Evolutionary conservation across 2,113 vertebrate genomes (phyloP), one percentile per base, ranked within the genome.

Genomic region (Sorex fumeus): DNA sequence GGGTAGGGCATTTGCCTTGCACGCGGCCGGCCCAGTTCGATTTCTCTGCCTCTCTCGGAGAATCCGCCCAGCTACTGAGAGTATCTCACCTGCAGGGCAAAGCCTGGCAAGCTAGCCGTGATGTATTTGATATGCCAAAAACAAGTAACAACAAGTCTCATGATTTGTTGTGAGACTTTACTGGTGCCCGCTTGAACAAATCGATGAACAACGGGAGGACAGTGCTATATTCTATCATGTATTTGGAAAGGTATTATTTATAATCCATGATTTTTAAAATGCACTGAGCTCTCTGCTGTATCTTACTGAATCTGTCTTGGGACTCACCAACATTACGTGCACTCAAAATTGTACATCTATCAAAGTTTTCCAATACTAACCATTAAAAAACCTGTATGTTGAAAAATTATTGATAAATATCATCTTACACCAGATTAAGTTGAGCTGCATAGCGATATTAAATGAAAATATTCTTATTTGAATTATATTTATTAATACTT

Each of bases 171-270:
- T n/a, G n/a, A n/a, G n/a, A n/a, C n/a, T n/a, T n/a, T n/a, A n/a
- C n/a, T n/a, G n/a, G n/a, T n/a, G n/a, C n/a, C n/a, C n/a, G n/a
- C n/a, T n/a, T n/a, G n/a, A n/a, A n/a, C n/a, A n/a, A n/a, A n/a
- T n/a, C n/a, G n/a, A n/a, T n/a, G n/a, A n/a, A n/a, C n/a, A n/a
- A n/a, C n/a, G n/a, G n/a, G n/a, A n/a, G n/a, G n/a, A n/a, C n/a
- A n/a, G n/a, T n/a, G n/a, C 87, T 84, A 70, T 78, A 30, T 77
- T 67, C 5, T 88, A 19, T 72, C 66, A 25, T 84, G 84, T 91
- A 81, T 87, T 75, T 71, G 15, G 36, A 84, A 91, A 78, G 28
- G 69, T 72, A 32, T 71, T 83, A 62, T 40, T 92, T 72, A 64
- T 45, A 5, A 36, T 12, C 2, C 1, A 93, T 57, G 62, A 36